Conservation (phyloP, 2,888 invertebrate genomes). For the Apamea crenata region DNA sequence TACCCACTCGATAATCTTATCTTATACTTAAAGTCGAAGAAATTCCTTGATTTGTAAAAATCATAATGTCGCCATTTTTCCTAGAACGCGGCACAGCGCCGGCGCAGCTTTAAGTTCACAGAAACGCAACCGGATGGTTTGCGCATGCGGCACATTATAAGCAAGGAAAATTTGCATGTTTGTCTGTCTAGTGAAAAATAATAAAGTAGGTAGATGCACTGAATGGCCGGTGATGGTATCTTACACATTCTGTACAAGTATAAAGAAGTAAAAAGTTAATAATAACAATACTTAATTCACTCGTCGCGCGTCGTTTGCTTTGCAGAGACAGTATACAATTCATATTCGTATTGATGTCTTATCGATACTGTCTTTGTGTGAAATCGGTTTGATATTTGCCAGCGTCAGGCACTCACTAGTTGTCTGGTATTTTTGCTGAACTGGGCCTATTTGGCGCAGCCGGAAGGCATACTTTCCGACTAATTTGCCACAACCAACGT, state of each 20-base stretch:
- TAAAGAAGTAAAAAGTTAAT: not conserved
- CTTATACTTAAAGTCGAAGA: slow-evolving; percentile 33
- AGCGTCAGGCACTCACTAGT: no score
- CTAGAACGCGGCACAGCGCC: slow-evolving; percentile 45
- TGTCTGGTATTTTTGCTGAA: no score
- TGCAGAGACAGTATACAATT: not conserved
- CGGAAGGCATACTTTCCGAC: no score
- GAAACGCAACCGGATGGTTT: slow-evolving; percentile 63
- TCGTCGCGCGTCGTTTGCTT: not conserved
- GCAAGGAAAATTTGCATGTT: slow-evolving; percentile 53
- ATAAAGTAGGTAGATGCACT: slow-evolving; percentile 7
- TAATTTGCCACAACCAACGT: not conserved
- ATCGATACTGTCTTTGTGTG: not conserved
- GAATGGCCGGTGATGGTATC: not conserved
- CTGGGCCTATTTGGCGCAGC: no score
- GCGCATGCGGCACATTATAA: slow-evolving; percentile 60
- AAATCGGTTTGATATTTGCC: not conserved
- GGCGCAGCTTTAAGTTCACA: slow-evolving; percentile 40
- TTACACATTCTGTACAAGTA: not conserved
- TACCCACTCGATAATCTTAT: slow-evolving; percentile 18
- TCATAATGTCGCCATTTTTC: slow-evolving; percentile 46
- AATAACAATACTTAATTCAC: not conserved
- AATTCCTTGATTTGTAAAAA: slow-evolving; percentile 43
- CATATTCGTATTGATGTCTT: not conserved
- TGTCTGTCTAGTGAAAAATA: slow-evolving; percentile 16